Base-by-base conservation (phyloP, 1,140 invertebrate species). In the Mycetomoellerius zeteki region DNA sequence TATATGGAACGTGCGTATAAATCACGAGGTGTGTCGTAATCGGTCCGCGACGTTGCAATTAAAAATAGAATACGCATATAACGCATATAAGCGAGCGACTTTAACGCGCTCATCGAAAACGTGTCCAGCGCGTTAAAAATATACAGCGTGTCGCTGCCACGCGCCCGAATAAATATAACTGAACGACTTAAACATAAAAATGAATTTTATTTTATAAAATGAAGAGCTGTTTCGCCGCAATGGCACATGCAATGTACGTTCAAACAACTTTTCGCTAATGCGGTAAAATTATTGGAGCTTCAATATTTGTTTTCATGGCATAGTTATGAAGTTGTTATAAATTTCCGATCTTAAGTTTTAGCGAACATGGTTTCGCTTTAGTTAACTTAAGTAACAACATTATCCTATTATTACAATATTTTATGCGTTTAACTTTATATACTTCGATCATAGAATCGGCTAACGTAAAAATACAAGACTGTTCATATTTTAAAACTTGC, bases 51-150 rank as follows among this genome's bases (percentile, higher is more conserved):
- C 43, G 69, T 75, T 75, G 80, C 80, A 75, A 75, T 84, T 60
- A 84, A 75, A 84, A 84, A 84, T 75, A 84, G 80, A 60, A 82
- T 82, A 24, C 80, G 54, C 80, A 62, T 62, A 84, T 47, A 71
- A 43, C 50, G 65, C 78, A 71, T 75, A 75, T 75, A 50, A 82
- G 19, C 69, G 37, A 37, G 12, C 54, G 37, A 47, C 54, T 84
- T 82, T 73, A 58, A 60, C 43, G 33, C 37, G 33, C 19, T 37
- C 33, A 60, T 73, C 56, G 52, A 82, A 58, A 82, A 37, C 52
- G 30, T 47, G 52, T 72, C 67, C n/a, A 19, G 16, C 24, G 24
- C 14, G 60, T 73, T 82, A 60, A 73, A 82, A 73, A 82, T 60
- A 82, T 30, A 30, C 14, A 2, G 24, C 19, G 19, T 54, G 65